These are phyloP conservation scores for Brachypalpus laphriformis DNA, from an alignment of 2,888 invertebrate genomes.

Conservation along the genomic window DNA sequence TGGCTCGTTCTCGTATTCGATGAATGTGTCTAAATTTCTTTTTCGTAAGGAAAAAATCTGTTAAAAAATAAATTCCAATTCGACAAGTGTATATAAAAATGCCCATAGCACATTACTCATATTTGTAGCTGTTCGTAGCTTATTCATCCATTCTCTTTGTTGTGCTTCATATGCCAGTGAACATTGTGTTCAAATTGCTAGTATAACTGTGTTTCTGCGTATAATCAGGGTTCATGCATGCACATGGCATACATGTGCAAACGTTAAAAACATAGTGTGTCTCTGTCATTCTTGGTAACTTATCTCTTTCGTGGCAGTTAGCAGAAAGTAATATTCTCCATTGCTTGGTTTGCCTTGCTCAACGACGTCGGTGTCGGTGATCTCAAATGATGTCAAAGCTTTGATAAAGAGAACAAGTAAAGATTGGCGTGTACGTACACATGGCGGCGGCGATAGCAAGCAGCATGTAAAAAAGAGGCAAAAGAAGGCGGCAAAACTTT, in stretches of 20 bases:
- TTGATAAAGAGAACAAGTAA: conserved; percentile 72
- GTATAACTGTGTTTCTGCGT: conserved; percentile 62
- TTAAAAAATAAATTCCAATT: conserved; percentile 22
- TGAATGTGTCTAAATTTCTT: background rate
- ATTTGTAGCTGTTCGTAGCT: conserved; percentile 25
- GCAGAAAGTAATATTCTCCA: conserved; percentile 33
- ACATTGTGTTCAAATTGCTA: conserved; percentile 30
- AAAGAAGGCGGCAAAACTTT: conserved; percentile 58
- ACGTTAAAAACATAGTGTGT: conserved; percentile 8
- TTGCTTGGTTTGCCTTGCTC: conserved; percentile 25
- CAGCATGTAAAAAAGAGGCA: conserved; percentile 28
- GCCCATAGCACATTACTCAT: conserved; percentile 50
- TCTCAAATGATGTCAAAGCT: conserved; percentile 75
- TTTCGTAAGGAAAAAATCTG: background rate
- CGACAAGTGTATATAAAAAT: conserved; percentile 20
- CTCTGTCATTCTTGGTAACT: conserved; percentile 9
- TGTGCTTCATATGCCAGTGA: conserved; percentile 11
- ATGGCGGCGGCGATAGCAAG: conserved; percentile 27
- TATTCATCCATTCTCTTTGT: conserved; percentile 27
- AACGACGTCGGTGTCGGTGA: conserved; percentile 67
- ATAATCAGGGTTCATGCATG: conserved; percentile 60
- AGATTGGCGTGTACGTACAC: conserved; percentile 52
- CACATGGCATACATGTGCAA: conserved; percentile 69
- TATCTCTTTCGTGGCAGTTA: conserved; percentile 35
- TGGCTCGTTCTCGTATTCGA: background rate